Base-by-base conservation (phyloP, 1,140 invertebrate genomes). In the Orussus abietinus region DNA sequence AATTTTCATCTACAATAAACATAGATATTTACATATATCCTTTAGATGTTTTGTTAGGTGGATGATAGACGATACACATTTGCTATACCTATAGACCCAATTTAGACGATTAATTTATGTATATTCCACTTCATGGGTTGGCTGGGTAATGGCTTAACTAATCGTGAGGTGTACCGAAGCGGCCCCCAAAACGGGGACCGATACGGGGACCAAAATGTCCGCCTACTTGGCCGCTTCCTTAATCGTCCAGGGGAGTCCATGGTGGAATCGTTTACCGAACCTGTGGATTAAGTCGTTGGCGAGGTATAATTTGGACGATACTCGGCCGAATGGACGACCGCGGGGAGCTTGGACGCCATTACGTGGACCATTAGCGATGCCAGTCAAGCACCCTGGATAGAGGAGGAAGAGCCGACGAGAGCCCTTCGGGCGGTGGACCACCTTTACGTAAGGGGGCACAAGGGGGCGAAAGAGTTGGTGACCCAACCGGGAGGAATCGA, bases 271-370 rank as follows among this genome's bases (percentile, higher is more conserved):
- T 49, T 45, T 35, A 44, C 47, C 21, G 22, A 41, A 49, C 43
- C 30, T 34, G 7, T 40, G 47, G 40, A 49, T 49, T 44, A 49
- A 43, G 47, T 43, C 41, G 40, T 48, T 48, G 36, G 20, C 28
- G 20, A 22, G 39, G 26, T 42, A 38, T 48, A 48, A 48, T 48
- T 48, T 46, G 32, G 37, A 38, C 25, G 25, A 26, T 26, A 15
- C 29, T 35, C 11, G 11, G 7, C 17, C 20, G 21, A 47, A 14
- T 45, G 42, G 38, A 49, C 22, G 6, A n/a, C 9, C 13, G 22
- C 20, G 29, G 15, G 28, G 5, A n/a, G 30, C 10, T 22, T 3
- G 6, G 18, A 25, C 9, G 20, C 11, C 36, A 44, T 48, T 48
- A 38, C 35, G 20, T 3, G 9, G 30, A n/a, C 11, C 39, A 25